These are phyloP conservation scores for Pogonus chalceus DNA, from an alignment of 1,140 invertebrate species.

Conservation along the genomic window DNA sequence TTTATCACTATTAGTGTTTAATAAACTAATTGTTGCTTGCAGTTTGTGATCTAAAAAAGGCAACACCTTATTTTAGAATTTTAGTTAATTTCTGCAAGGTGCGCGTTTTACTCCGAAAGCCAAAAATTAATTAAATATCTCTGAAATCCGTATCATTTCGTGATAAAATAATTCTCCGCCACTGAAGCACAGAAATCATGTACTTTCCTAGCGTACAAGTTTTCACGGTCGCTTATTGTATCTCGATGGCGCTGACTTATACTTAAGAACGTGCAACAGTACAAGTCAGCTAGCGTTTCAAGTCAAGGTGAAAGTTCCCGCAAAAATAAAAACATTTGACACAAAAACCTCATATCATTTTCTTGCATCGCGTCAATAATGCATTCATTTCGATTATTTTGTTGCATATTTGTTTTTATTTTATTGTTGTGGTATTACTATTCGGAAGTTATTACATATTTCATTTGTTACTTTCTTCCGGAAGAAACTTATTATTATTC, in stretches of 20 bases:
- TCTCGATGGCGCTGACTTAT: not conserved
- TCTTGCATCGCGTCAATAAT: not conserved
- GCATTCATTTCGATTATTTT: not conserved
- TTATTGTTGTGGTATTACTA: not conserved
- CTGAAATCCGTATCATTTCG: too few relatives aligned
- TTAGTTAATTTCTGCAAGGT: too few relatives aligned
- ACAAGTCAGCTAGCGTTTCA: not conserved
- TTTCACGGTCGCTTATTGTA: not conserved
- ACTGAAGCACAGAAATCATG: too few relatives aligned
- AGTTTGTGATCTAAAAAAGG: too few relatives aligned
- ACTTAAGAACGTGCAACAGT: too few relatives aligned
- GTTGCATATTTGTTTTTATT: not conserved
- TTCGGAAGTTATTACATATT: not conserved
- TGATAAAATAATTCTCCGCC: too few relatives aligned
- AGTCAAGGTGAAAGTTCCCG: conserved; percentile 4
- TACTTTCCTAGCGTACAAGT: too few relatives aligned
- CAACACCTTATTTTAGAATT: too few relatives aligned
- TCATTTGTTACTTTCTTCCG: not conserved
- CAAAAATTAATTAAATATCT: too few relatives aligned
- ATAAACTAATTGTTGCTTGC: too few relatives aligned
- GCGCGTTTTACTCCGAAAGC: too few relatives aligned
- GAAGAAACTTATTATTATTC: not conserved
- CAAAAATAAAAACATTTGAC: conserved; percentile 5
- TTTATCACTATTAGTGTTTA: too few relatives aligned
- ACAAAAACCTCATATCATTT: not conserved